These are phyloP conservation scores for Todus mexicanus DNA, from an alignment of 2,797 vertebrate genomes.

Conservation along the genomic window DNA sequence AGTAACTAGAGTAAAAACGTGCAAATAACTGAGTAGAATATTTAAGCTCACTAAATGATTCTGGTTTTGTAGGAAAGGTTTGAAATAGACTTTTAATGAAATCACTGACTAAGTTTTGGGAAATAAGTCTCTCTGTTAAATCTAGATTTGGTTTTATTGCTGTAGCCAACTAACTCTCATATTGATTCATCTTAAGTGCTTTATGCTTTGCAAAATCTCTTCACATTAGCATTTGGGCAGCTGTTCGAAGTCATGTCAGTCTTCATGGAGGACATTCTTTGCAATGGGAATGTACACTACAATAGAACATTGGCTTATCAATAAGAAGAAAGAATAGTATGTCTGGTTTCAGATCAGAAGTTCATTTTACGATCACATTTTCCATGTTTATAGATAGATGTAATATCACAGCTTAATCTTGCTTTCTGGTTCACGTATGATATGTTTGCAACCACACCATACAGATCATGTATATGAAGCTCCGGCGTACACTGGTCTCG, in stretches of 20 bases:
- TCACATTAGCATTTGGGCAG: not conserved
- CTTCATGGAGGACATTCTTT: not conserved
- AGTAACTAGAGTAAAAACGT: not conserved
- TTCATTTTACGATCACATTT: not conserved
- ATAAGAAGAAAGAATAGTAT: not conserved
- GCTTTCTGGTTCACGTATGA: not conserved
- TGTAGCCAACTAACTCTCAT: not conserved
- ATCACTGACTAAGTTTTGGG: not conserved
- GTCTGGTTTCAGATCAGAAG: not conserved
- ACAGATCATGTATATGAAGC: not conserved
- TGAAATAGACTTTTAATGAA: not conserved
- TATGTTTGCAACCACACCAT: accelerated
- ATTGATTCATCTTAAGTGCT: not conserved
- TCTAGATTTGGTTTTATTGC: not conserved
- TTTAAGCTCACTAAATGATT: not conserved
- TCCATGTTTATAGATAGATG: not conserved
- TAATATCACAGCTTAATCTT: not conserved
- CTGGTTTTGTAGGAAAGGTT: not conserved
- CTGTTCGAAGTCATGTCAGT: not conserved
- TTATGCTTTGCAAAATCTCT: not conserved
- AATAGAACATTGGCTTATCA: not conserved
- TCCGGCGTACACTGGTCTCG: accelerated
- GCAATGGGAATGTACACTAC: not conserved
- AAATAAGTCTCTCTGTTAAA: not conserved
- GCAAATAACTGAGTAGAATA: not conserved